phyloP scores from a whole-genome alignment of 2,888 invertebrate genomes.

The Neuroscelio doddi region DNA sequence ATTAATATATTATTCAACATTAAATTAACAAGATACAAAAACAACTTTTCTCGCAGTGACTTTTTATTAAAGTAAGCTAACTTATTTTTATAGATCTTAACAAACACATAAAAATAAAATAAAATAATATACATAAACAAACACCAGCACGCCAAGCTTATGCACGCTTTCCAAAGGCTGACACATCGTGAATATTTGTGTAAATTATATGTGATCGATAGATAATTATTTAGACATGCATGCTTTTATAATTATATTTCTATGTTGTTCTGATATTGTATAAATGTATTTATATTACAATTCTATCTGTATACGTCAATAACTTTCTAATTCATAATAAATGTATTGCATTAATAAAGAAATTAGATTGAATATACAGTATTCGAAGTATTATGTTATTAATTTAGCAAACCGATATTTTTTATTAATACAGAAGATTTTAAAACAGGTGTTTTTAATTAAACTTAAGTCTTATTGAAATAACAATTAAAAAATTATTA shows the following conservation, averaged over 20 bases:
- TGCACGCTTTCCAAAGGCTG: slow-evolving; percentile 48
- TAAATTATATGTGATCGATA: slow-evolving; percentile 30
- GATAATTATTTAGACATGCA: slow-evolving; percentile 41
- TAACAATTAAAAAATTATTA: too few relatives aligned
- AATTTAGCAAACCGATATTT: too few relatives aligned
- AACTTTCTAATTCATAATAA: not conserved
- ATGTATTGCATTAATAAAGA: slow-evolving; percentile 5
- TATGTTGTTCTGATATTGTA: slow-evolving; percentile 31
- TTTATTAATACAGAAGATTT: too few relatives aligned
- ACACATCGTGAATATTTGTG: slow-evolving; percentile 37
- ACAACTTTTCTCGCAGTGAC: not conserved
- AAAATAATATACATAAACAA: slow-evolving; percentile 25
- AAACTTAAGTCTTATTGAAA: too few relatives aligned
- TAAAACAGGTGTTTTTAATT: too few relatives aligned
- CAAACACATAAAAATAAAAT: slow-evolving; percentile 6
- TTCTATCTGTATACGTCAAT: too few relatives aligned
- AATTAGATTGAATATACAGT: too few relatives aligned
- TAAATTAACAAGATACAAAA: too few relatives aligned
- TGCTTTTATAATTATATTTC: slow-evolving; percentile 27
- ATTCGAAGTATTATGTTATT: too few relatives aligned
- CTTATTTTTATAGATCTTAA: too few relatives aligned
- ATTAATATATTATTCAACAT: too few relatives aligned
- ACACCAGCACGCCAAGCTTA: slow-evolving; percentile 48
- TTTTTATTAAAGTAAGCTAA: not conserved
- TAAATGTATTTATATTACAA: slow-evolving; percentile 27